These are phyloP conservation scores for Pararge aegeria DNA, from an alignment of 1,140 invertebrate species.

Conservation along the genomic window DNA sequence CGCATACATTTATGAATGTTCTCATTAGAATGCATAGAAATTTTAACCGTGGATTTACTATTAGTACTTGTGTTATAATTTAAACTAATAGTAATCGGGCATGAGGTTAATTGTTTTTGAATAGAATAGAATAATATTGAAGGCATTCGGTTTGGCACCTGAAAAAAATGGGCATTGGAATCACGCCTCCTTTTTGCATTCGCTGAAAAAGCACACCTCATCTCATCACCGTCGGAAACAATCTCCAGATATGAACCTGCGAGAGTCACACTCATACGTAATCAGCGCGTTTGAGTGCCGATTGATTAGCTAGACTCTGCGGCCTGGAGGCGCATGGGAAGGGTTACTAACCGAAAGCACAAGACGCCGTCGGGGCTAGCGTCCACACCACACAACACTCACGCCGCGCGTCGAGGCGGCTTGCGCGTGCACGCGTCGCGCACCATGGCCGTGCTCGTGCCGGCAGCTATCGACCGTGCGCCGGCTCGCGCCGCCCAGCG, in stretches of 20 bases:
- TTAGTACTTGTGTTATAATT: too few relatives aligned
- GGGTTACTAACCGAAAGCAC: conserved; percentile 52
- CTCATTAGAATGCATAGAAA: too few relatives aligned
- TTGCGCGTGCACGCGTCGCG: conserved; percentile 58
- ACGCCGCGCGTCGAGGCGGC: conserved; percentile 48
- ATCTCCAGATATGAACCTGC: conserved; percentile 20
- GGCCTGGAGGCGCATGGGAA: not conserved
- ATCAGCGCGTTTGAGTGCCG: conserved; percentile 14
- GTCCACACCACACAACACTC: conserved; percentile 53
- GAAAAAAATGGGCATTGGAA: not conserved
- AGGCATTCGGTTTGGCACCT: not conserved
- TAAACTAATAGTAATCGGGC: too few relatives aligned
- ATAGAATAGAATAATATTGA: too few relatives aligned
- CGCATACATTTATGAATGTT: too few relatives aligned
- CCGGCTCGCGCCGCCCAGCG: conserved; percentile 72
- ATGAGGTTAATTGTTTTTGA: too few relatives aligned
- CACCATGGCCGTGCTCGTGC: conserved; percentile 61
- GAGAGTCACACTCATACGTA: conserved; percentile 24
- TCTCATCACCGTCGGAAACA: not conserved
- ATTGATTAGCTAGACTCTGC: conserved; percentile 17
- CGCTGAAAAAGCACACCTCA: not conserved
- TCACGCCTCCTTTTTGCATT: not conserved
- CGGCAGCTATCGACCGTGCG: conserved; percentile 71
- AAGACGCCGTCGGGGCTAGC: conserved; percentile 37
- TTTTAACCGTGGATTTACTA: too few relatives aligned